These are phyloP conservation scores for Shargacucullia verbasci DNA, from an alignment of 2,888 invertebrate genomes.

Conservation along the genomic window DNA sequence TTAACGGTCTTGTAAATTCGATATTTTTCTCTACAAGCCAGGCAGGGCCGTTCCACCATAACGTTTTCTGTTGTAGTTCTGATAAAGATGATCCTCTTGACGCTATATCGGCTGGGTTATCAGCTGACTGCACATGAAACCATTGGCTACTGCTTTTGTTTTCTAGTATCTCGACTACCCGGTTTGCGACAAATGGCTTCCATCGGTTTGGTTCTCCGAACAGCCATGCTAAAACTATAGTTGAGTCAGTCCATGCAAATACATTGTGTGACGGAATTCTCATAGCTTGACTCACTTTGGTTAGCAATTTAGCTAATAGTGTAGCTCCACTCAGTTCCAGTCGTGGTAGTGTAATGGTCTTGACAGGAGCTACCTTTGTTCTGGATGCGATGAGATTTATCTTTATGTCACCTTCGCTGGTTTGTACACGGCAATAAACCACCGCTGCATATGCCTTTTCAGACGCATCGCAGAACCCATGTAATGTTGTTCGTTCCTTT, in stretches of 20 bases:
- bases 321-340: constrained; percentile 1
- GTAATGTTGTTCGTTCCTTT: not conserved
- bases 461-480: constrained; percentile 14
- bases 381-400: constrained; percentile 8
- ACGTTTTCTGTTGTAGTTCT: not conserved
- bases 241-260: constrained; percentile 10
- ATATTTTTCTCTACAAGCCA: not conserved
- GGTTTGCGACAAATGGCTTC: constrained; percentile 7
- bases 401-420: not conserved
- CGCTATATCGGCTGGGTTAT: constrained; percentile 7
- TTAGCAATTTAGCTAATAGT: constrained; percentile 3
- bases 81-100: not conserved
- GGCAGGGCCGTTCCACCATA: constrained; percentile 7
- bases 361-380: constrained; percentile 12
- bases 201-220: constrained; percentile 8
- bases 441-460: constrained; percentile 8
- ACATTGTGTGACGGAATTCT: constrained; percentile 2
- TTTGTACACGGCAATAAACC: constrained; percentile 3
- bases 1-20: not conserved
- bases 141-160: constrained; percentile 5
- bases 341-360: constrained; percentile 5
- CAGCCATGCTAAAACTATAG: constrained; percentile 3
- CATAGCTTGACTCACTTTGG: constrained; percentile 2
- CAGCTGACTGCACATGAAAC: constrained; percentile 1
- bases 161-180: constrained; percentile 3